Evolutionary conservation across 2,113 vertebrate genomes (phyloP), one percentile per base, ranked within the genome.

Genomic region (Ibidorhyncha struthersii): DNA sequence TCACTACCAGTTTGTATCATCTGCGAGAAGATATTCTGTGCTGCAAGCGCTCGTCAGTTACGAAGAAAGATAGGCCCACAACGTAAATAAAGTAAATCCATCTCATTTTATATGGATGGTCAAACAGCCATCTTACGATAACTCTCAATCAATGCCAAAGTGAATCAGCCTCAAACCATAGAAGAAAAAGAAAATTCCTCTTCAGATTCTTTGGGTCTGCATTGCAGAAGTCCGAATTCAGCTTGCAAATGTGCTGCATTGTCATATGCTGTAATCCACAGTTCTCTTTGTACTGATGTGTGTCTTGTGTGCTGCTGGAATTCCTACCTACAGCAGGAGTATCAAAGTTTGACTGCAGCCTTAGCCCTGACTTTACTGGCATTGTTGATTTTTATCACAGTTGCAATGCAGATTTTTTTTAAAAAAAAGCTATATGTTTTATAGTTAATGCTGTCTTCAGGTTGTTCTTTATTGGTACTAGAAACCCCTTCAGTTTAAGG

Each of bases 221-320:
- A 93, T 80, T 96, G 89, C 89, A 93, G 84, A 76, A 84, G 49
- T 36, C 81, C 87, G 84, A 93, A 93, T 94, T 50, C 85, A 90
- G 74, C 23, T 94, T 85, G 32, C 36, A 85, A 91, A 93, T 22
- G 63, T 0, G 1, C 36, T 82, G 58, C 79, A 61, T 16, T 65
- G 62, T 38, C 1, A 1, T 70, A 30, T 78, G 55, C 65, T 84
- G 53, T 66, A 82, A 82, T 34, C 62, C 89, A 73, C 66, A 82
- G 62, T 59, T 90, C 70, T 12, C 6, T 88, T 80, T 80, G 40
- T 67, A 79, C 41, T 53, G 65, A 71, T 3, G 9, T 0, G 18
- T 74, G 69, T 82, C 65, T 38, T 67, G 58, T 53, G 70, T 82
- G 65, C n/a, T 88, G 67, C 58, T 89, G 22, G 47, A 77, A 86